Base-by-base conservation (phyloP, 2,888 invertebrate species). In the Ochropleura leucogaster region DNA sequence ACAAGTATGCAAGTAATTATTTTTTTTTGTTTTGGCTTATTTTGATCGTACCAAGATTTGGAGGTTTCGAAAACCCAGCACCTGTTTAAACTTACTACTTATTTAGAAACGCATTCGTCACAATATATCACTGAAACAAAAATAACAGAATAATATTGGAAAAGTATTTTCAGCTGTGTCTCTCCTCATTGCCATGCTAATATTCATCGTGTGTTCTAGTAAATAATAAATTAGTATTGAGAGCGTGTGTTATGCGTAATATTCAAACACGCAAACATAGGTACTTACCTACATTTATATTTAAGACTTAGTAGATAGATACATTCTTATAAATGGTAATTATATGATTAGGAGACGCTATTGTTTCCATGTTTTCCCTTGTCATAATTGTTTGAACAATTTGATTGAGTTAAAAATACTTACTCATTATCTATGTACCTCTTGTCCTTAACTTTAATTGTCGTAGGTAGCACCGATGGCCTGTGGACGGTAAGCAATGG, bases 151-250 rank as follows among this genome's bases (percentile, higher is more conserved):
- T 51, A n/a, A 60, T 8, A 18, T 51, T 51, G 3, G 8, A 57
- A 71, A 77, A 49, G 47, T 82, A 5, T 62, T 64, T 20, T 55
- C 74, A 83, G 81, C 72, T 81, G 75, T 18, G 9, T 47, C n/a
- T 75, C 47, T 55, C 42, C 3, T 16, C 44, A 44, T 63, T 69
- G 62, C 14, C 59, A 65, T 44, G 40, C 16, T 30, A 16, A 55
- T 57, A 44, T 46, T 53, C 12, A 10, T 49, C 44, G 65, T 74
- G 57, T 77, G 77, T 63, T 46, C 63, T 68, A 7, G 16, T 67
- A 72, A 65, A 84, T 42, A 77, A 60, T 76, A 74, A 79, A 74
- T 82, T 79, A 3, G 55, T 76, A 84, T 84, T 78, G 40, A 75
- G 72, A 72, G 42, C 84, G 83, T 87, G 72, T 9, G 72, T 82